These are phyloP conservation scores for Mimas tiliae DNA, from an alignment of 2,888 invertebrate genomes.

Conservation along the genomic window DNA sequence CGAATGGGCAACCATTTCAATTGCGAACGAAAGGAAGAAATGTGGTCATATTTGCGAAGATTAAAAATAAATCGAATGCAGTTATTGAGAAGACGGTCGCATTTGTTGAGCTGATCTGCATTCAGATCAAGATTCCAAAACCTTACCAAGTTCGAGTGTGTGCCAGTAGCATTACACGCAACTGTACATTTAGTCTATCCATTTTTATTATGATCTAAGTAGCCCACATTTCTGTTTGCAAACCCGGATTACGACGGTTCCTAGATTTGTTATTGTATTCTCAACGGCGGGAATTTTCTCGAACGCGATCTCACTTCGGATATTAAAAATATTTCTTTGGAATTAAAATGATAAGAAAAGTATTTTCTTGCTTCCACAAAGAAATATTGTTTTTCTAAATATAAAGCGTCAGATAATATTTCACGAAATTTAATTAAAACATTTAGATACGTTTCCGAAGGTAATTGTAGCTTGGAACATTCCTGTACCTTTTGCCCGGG, in stretches of 20 bases:
- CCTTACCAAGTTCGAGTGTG: constrained; percentile 6
- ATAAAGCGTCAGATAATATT: neutral
- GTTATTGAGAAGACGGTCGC: no score
- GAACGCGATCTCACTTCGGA: constrained; percentile 9
- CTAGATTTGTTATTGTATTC: constrained; percentile 39
- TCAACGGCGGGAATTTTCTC: constrained; percentile 9
- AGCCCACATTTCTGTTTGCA: constrained; percentile 35
- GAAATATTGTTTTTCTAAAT: neutral
- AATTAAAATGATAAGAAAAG: neutral
- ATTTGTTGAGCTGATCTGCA: no score
- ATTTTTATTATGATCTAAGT: constrained; percentile 44
- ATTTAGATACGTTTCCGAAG: constrained; percentile 10
- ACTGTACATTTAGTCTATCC: constrained; percentile 32
- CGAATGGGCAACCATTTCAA: no score
- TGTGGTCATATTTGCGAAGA: no score
- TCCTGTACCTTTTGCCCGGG: constrained; percentile 8
- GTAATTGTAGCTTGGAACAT: constrained; percentile 20
- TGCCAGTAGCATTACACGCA: constrained; percentile 1
- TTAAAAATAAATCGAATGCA: no score
- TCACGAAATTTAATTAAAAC: constrained; percentile 13
- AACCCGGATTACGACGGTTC: constrained; percentile 38
- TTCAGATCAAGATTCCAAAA: constrained; percentile 4
- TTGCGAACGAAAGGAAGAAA: no score
- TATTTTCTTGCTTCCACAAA: neutral
- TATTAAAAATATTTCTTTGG: constrained; percentile 14